Base-by-base conservation (phyloP, 2,113 vertebrate species). In the Leuciscus idus region DNA sequence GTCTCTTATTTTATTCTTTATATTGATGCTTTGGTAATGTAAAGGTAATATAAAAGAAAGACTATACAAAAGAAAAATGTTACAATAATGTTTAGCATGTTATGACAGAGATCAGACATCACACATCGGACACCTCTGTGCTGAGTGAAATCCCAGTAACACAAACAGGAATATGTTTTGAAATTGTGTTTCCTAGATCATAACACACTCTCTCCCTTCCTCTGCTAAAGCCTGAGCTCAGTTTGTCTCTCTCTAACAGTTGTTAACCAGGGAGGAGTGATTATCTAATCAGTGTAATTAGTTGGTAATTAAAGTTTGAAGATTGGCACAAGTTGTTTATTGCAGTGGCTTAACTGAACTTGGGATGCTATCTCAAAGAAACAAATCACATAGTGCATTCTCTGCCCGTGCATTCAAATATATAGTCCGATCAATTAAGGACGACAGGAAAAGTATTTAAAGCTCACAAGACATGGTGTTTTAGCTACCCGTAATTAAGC, bases 261-360 rank as follows among this genome's bases (percentile, higher is more conserved):
- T 72, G 50, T 80, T 78, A 57, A 70, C 33, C 62, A 57, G n/a
- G 10, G 9, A 80, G 17, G 36, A 68, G 46, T 77, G 64, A 39
- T 79, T 70, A 79, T 85, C 46, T 70, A 85, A 36, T 70, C 48
- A 57, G n/a, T 46, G 23, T 70, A 59, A 85, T 85, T 57, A 80
- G 39, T 30, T 5, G 12, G 62, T 59, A 80, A 85, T 85, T 64
- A 79, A 48, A 79, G 33, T 39, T 26, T 26, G 46, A 55, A 57
- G 75, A 70, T 52, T 84, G 75, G 21, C n/a, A 1, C 46, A 13
- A 39, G 50, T 39, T 73, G 23, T 57, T 73, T 73, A 55, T 55
- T 78, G 62, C 12, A 75, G 17, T 43, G 70, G 50, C 48, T 30
- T 68, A 33, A 19, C 39, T 83, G 50, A 83, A 57, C 66, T 72